A percentile compares a stretch with the other conserved stretches of the same genome.
Evolutionary conservation across 1,140 invertebrate species (phyloP).

Genomic region (Brachionus rubens): DNA sequence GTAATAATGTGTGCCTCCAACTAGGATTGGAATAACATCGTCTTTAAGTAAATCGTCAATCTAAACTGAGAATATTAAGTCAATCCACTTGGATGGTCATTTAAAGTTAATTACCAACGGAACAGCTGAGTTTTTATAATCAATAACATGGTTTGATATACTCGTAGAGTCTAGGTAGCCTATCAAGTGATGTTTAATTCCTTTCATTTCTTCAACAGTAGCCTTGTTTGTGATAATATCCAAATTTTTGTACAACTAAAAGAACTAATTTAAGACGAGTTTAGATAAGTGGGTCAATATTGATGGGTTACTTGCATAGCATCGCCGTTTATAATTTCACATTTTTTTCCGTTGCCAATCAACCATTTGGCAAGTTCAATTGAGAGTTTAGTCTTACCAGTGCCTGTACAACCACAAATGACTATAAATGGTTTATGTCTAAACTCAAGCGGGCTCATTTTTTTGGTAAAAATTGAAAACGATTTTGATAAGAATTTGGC

Average conservation of each 20-base stretch:
- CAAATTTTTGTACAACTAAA: slow-evolving; percentile 82
- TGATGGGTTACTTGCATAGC: slow-evolving; percentile 84
- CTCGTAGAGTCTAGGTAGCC: slow-evolving; percentile 75
- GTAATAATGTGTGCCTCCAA: slow-evolving; percentile 98
- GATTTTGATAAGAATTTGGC: too few species aligned
- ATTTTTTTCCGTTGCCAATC: slow-evolving; percentile 58
- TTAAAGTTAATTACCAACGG: slow-evolving; percentile 70
- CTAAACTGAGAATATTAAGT: too few species aligned
- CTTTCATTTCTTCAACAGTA: slow-evolving; percentile 71
- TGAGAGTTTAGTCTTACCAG: slow-evolving; percentile 91
- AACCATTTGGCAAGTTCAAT: slow-evolving; percentile 83
- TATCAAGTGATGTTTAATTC: slow-evolving; percentile 81
- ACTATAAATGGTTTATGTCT: slow-evolving; percentile 38
- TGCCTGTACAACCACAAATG: slow-evolving; percentile 77
- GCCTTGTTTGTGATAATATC: slow-evolving; percentile 96
- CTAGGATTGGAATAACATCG: slow-evolving; percentile 81
- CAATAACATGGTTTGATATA: slow-evolving; percentile 74
- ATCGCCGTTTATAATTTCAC: slow-evolving; percentile 97
- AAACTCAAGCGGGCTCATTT: neutral
- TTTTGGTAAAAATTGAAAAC: neutral
- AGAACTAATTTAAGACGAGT: slow-evolving; percentile 49
- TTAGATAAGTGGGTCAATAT: slow-evolving; percentile 19
- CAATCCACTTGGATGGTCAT: too few species aligned
- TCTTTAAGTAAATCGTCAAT: slow-evolving; percentile 70
- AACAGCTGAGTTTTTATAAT: slow-evolving; percentile 77